These are phyloP conservation scores for Carcharodon carcharias DNA, from an alignment of 2,797 vertebrate species.

Conservation along the genomic window DNA sequence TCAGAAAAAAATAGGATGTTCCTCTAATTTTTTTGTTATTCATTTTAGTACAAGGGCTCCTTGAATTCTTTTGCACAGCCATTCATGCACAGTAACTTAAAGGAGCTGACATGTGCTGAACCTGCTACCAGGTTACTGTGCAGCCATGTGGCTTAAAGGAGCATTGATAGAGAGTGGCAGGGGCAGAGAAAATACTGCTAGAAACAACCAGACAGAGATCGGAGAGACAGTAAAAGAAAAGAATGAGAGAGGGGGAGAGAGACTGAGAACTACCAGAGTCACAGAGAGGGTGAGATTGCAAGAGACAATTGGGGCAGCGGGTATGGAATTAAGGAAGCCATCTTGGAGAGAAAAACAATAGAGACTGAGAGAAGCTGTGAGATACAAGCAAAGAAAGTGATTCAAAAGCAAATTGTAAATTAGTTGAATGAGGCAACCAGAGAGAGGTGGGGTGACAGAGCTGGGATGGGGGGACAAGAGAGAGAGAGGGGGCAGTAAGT, in stretches of 20 bases:
- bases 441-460: not conserved
- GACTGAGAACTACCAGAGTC: not conserved
- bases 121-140: no score
- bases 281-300: not conserved
- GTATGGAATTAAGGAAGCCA: not conserved
- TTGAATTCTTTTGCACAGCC: not conserved
- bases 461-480: accelerated
- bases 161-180: not conserved
- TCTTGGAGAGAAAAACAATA: not conserved
- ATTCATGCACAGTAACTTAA: not conserved
- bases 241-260: not conserved
- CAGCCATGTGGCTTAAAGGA: no score
- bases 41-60: not conserved
- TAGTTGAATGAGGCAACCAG: not conserved
- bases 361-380: not conserved
- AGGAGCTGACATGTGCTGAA: no score
- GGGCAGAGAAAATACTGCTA: not conserved
- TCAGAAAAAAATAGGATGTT: no score
- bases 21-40: no score
- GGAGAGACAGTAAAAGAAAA: not conserved
- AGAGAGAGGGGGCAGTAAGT: not conserved
- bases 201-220: not conserved
- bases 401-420: not conserved
- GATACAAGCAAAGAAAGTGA: not conserved
- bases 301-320: not conserved